Conservation (phyloP, 2,113 vertebrate species). For the Chlorodrepanis virens region DNA sequence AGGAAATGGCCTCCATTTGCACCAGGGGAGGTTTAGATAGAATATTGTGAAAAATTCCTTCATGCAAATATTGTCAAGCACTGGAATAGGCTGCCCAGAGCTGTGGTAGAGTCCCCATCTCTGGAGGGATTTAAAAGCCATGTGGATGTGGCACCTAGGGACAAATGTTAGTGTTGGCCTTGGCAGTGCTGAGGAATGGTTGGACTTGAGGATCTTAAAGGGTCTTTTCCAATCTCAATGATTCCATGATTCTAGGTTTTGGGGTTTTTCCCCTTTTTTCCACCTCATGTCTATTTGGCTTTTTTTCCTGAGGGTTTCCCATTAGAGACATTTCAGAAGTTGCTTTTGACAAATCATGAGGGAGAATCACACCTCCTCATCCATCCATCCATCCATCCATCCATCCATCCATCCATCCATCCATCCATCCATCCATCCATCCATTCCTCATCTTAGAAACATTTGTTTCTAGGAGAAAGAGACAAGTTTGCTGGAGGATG, state of each 20-base stretch:
- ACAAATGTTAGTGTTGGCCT: accelerated
- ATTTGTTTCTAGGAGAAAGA: background rate
- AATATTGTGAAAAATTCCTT: background rate
- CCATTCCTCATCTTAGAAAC: background rate
- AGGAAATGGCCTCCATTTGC: background rate
- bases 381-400: background rate
- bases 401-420: background rate
- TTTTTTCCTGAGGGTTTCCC: background rate
- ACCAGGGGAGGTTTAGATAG: background rate
- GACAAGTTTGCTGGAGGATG: background rate
- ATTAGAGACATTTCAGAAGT: background rate
- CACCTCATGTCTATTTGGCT: background rate
- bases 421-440: background rate
- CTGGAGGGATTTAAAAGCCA: background rate
- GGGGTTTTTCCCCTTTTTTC: background rate
- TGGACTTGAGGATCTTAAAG: background rate
- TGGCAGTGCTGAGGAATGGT: background rate
- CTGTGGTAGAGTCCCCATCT: background rate
- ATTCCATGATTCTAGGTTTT: background rate
- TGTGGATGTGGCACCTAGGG: background rate
- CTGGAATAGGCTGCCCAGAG: background rate
- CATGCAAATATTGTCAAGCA: background rate
- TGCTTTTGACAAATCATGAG: background rate
- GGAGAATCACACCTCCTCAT: background rate
- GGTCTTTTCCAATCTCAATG: background rate